These are phyloP conservation scores for Pyrocoelia pectoralis DNA, from an alignment of 2,888 invertebrate genomes.

Conservation along the genomic window DNA sequence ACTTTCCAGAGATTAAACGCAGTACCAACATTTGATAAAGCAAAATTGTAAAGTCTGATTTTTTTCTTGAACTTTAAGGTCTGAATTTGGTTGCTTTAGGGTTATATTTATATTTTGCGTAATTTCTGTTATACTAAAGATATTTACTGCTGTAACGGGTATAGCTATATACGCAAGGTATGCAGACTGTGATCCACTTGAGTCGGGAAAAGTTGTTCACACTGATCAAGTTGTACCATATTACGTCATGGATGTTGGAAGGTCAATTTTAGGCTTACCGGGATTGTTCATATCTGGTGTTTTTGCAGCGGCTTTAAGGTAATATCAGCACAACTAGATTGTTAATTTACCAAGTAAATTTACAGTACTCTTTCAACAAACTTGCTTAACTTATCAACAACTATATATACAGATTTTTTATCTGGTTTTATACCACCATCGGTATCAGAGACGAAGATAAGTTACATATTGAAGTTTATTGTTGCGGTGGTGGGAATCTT, in stretches of 20 bases:
- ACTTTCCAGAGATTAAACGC: slow-evolving; percentile 69
- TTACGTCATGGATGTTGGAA: slow-evolving; percentile 72
- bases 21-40: slow-evolving; percentile 65
- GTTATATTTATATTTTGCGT: slow-evolving; percentile 24
- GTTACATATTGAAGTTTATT: slow-evolving; percentile 66
- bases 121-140: slow-evolving; percentile 32
- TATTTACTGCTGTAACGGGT: slow-evolving; percentile 28
- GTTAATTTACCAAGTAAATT: not conserved
- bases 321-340: slow-evolving; percentile 12
- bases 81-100: too few relatives aligned
- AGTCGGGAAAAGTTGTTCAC: slow-evolving; percentile 64
- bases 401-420: slow-evolving; percentile 69
- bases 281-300: slow-evolving; percentile 77
- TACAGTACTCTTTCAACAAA: slow-evolving; percentile 68
- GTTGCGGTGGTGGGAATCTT: slow-evolving; percentile 66
- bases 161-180: slow-evolving; percentile 70
- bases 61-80: too few relatives aligned
- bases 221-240: slow-evolving; percentile 68
- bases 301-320: slow-evolving; percentile 74
- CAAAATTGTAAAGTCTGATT: slow-evolving; percentile 57
- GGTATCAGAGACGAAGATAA: slow-evolving; percentile 63
- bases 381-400: slow-evolving; percentile 68
- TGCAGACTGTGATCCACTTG: slow-evolving; percentile 69
- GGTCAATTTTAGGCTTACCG: slow-evolving; percentile 71
- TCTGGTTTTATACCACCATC: slow-evolving; percentile 58